Conservation (phyloP, 2,797 vertebrate genomes). For the Neoniphon sammara region DNA sequence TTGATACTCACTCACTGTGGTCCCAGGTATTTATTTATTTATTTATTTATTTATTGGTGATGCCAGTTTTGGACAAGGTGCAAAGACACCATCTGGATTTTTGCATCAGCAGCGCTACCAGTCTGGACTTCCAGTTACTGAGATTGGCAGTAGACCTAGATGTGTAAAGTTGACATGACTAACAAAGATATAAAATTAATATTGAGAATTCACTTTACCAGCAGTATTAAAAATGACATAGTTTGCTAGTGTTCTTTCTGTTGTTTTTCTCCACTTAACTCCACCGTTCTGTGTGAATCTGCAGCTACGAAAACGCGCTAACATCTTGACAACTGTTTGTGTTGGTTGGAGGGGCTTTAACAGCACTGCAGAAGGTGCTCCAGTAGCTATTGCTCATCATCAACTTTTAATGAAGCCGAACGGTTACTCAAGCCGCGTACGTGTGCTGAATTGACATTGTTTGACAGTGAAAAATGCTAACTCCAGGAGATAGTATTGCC, state of each 20-base stretch:
- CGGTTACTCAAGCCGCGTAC: conserved; percentile 28
- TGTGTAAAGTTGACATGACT: too few species aligned
- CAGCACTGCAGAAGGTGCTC: conserved; percentile 23
- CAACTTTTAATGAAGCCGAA: conserved; percentile 62
- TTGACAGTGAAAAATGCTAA: conserved; percentile 58
- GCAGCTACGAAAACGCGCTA: conserved; percentile 17
- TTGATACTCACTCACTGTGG: too few species aligned
- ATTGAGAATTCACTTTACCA: too few species aligned
- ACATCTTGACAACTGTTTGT: conserved; percentile 36
- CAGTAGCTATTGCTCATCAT: conserved; percentile 53
- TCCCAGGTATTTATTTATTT: too few species aligned
- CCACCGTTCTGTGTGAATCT: not conserved
- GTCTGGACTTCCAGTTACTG: too few species aligned
- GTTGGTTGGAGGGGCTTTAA: conserved; percentile 42
- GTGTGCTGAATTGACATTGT: conserved; percentile 58
- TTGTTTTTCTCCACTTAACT: not conserved
- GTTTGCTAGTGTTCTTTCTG: not conserved
- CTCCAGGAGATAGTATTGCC: conserved; percentile 34
- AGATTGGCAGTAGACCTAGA: too few species aligned
- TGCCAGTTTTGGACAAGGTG: too few species aligned
- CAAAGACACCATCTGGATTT: too few species aligned
- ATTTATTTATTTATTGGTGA: too few species aligned
- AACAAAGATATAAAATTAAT: too few species aligned
- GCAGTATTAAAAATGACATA: too few species aligned
- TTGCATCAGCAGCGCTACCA: too few species aligned